Evolutionary conservation across 2,797 vertebrate genomes (phyloP), one percentile per base, ranked within the genome.

Genomic region (Rhinatrema bivittatum): DNA sequence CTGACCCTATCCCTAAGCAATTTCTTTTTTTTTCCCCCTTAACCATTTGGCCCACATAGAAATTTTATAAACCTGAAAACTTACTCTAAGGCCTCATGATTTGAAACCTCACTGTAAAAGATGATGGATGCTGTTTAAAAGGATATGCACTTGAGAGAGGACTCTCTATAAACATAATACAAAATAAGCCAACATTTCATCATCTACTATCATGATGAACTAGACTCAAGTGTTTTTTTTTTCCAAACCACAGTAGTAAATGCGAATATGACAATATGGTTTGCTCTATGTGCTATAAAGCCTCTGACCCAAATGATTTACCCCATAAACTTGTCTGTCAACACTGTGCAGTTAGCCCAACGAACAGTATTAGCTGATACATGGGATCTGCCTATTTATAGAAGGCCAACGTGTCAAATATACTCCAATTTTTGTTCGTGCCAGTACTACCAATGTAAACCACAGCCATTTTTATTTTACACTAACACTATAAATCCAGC

Each of bases 401-500:
- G 60, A 68, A 36, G 42, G 50, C 53, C n/a, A n/a, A 55, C 62
- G 69, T 74, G 65, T 74, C 60, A 74, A 72, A 78, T 70, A 75
- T 32, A 60, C 62, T 75, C 68, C 72, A 56, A 63, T 79, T 77
- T 79, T 70, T 56, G 66, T 62, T 65, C 72, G 68, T 65, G 53
- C 27, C 66, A 16, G 25, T 72, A 63, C 70, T 74, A 81, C 73
- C 83, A 72, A 73, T 60, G 74, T 80, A 86, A 85, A 82, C 81
- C 70, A 58, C 65, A 79, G 77, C 74, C 62, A 78, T 71, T 82
- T 84, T 81, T 81, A 76, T 84, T 73, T 77, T 78, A 74, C 74
- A 85, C 69, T 78, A 85, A 85, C 68, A 79, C 74, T 84, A 89
- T 85, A 87, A 86, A 87, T 84, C 79, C 79, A 81, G 76, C 72